These are phyloP conservation scores for Chlorodrepanis virens DNA, from an alignment of 2,113 vertebrate species.

Conservation along the genomic window DNA sequence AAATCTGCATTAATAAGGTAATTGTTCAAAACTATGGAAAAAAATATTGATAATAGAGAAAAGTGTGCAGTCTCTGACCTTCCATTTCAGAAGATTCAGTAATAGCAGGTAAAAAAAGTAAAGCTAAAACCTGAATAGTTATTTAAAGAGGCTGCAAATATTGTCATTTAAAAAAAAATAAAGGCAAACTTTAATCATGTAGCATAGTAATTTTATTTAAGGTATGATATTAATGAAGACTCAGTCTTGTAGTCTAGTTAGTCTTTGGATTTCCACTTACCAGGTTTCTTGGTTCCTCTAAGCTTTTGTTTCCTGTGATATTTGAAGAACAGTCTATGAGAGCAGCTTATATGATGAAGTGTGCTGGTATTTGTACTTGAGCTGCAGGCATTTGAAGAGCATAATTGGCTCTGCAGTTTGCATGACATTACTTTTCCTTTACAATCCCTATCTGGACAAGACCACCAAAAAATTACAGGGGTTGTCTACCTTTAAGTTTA, in stretches of 20 bases:
- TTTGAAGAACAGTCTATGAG: background rate
- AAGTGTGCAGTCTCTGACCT: background rate
- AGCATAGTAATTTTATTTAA: background rate
- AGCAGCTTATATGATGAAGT: background rate
- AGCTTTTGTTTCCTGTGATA: background rate
- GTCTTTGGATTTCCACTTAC: background rate
- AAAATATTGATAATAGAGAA: slow-evolving; percentile 29
- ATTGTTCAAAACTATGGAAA: background rate
- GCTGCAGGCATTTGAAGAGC: background rate
- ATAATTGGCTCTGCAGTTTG: background rate
- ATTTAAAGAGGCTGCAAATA: background rate
- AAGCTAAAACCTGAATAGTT: background rate
- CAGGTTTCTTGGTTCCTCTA: background rate
- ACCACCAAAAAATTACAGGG: background rate
- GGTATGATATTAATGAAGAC: background rate
- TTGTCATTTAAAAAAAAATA: background rate
- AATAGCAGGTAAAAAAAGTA: background rate
- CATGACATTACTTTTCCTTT: background rate
- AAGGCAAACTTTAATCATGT: background rate
- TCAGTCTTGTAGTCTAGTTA: background rate
- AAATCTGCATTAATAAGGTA: background rate
- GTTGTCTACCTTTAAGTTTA: background rate
- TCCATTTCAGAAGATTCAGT: slow-evolving; percentile 34
- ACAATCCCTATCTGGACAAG: background rate
- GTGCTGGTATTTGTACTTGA: accelerated